These are phyloP conservation scores for Drosophila elegans DNA, from an alignment of 1,140 invertebrate species.

Conservation along the genomic window DNA sequence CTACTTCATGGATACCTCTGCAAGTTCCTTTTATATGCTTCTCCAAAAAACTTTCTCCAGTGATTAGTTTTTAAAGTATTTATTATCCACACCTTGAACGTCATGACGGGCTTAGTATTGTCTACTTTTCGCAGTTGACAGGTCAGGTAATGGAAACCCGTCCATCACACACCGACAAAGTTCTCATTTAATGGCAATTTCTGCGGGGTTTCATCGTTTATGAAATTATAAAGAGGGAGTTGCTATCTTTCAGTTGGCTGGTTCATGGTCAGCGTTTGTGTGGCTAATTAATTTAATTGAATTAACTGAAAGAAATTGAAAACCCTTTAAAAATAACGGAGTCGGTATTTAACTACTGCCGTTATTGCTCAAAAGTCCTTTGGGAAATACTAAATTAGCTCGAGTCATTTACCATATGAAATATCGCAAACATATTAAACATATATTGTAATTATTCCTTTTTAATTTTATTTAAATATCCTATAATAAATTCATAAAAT, in stretches of 20 bases:
- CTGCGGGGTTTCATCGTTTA: slow-evolving; percentile 28
- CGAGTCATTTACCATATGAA: too few relatives aligned
- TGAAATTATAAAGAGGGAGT: slow-evolving; percentile 59
- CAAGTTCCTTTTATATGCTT: slow-evolving; percentile 52
- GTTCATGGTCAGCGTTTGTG: slow-evolving; percentile 31
- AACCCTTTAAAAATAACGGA: slow-evolving; percentile 10
- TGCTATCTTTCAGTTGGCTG: slow-evolving; percentile 10
- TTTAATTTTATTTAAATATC: too few relatives aligned
- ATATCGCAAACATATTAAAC: too few relatives aligned
- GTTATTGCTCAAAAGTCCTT: neutral
- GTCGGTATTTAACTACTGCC: too few relatives aligned
- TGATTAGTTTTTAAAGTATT: slow-evolving; percentile 56
- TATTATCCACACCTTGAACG: slow-evolving; percentile 50
- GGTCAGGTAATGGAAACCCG: slow-evolving; percentile 63
- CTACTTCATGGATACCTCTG: neutral
- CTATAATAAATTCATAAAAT: too few relatives aligned
- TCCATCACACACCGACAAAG: slow-evolving; percentile 41
- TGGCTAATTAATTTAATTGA: slow-evolving; percentile 73
- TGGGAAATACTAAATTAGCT: neutral
- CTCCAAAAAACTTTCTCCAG: neutral
- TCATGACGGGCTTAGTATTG: slow-evolving; percentile 25
- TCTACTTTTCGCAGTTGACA: slow-evolving; percentile 51
- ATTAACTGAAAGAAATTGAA: slow-evolving; percentile 9
- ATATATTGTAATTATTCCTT: too few relatives aligned
- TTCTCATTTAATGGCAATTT: slow-evolving; percentile 50